Percentiles rank a stretch among this genome's conserved stretches.
Conservation (phyloP, 1,140 invertebrate species). For the Littorina saxatilis region DNA sequence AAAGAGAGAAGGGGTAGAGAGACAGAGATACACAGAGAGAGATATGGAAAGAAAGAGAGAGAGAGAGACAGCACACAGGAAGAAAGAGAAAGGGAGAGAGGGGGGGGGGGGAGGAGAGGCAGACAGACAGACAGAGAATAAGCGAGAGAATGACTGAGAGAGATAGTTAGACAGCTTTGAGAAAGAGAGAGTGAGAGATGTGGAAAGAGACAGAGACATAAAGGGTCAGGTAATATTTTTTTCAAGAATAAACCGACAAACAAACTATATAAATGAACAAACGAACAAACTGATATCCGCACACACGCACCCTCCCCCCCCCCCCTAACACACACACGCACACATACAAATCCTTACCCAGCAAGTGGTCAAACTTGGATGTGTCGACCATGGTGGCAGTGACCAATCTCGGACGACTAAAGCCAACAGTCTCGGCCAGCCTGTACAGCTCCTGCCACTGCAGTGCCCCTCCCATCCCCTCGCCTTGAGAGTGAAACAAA, state of each 20-base stretch:
- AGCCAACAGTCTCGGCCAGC: constrained; percentile 63
- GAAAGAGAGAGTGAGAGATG: constrained; percentile 5
- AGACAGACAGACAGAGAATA: constrained; percentile 5
- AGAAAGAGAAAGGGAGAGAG: background rate
- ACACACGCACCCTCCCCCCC: too few relatives aligned
- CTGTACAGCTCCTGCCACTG: constrained; percentile 64
- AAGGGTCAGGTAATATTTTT: background rate
- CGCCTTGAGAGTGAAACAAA: too few relatives aligned
- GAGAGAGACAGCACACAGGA: background rate
- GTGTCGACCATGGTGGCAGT: constrained; percentile 50
- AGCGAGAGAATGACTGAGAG: constrained; percentile 4
- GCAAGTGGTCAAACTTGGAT: constrained; percentile 59
- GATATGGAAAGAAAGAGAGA: background rate
- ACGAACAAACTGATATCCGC: too few relatives aligned
- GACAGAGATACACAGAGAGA: background rate
- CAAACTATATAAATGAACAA: too few relatives aligned
- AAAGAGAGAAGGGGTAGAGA: background rate
- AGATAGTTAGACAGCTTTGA: background rate
- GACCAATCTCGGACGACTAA: constrained; percentile 64
- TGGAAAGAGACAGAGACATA: constrained; percentile 4
- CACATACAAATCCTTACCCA: too few relatives aligned
- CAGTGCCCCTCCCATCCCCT: constrained; percentile 68
- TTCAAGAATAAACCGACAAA: too few relatives aligned
- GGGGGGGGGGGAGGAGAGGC: constrained; percentile 12
- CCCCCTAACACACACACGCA: too few relatives aligned